Evolutionary conservation across 2,797 vertebrate species (phyloP).

Genomic region (Oreochromis grahami): DNA sequence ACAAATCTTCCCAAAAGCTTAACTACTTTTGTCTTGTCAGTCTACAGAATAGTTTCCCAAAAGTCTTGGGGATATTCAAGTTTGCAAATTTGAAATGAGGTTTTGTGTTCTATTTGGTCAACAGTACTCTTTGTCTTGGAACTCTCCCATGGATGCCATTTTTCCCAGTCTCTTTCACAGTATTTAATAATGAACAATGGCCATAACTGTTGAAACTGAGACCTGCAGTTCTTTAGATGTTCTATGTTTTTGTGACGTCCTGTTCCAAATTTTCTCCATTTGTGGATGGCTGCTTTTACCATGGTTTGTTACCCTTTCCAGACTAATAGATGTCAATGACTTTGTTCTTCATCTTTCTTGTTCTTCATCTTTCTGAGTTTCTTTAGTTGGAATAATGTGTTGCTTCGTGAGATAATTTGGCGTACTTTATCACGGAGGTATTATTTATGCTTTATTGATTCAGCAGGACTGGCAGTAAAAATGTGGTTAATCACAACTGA

Average conservation of each 20-base stretch:
- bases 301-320: fast-evolving
- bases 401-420: neutral
- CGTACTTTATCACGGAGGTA: neutral
- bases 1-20: neutral
- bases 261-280: neutral
- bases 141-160: neutral
- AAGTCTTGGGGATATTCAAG: neutral
- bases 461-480: neutral
- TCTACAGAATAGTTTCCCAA: neutral
- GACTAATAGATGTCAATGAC: neutral
- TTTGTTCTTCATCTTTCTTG: neutral
- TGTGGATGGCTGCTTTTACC: neutral
- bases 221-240: neutral
- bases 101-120: neutral
- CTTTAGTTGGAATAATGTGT: neutral
- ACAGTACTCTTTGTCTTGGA: neutral
- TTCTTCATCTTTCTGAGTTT: neutral
- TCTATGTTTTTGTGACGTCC: neutral
- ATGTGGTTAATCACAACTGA: neutral
- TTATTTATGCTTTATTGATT: neutral
- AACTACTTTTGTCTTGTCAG: neutral
- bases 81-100: neutral
- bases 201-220: neutral
- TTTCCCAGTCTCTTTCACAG: neutral
- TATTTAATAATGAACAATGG: neutral